Base-by-base conservation (phyloP, 2,797 vertebrate species). In the Mionectes olivaceus region DNA sequence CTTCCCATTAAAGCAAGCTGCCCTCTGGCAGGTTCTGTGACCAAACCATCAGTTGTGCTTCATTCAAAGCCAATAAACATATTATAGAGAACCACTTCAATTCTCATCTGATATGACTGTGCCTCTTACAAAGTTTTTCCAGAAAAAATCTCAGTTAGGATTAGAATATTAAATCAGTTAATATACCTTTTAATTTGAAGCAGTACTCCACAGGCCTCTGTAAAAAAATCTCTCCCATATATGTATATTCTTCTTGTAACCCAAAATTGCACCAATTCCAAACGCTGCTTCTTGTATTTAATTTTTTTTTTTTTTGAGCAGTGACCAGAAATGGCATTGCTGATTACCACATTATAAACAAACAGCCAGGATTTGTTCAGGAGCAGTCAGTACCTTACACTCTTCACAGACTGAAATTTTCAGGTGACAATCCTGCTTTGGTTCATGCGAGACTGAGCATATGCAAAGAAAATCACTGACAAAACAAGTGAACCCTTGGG, bases 11-110 rank as follows among this genome's bases (percentile, higher is more conserved):
- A 97, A 94, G 97, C 91, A 96, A 97, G 94, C 94, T 95, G 95
- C 96, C 97, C 97, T 97, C 94, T 95, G 95, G 97, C 96, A 97
- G 95, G 78, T 95, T 88, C 95, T 95, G 96, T 97, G 97, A 98
- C 97, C 96, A 97, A 97, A 94, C 89, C 96, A 97, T 95, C 95
- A 93, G 97, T 83, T 97, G 96, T 96, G 95, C 93, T 97, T 95
- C 92, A 83, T 91, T 97, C 95, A 96, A 87, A 96, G 91, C 93
- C 97, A 95, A 95, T 96, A 88, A 94, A 96, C 83, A 83, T 87
- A 93, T 87, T 95, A 94, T 71, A 92, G 59, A 92, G 95, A 96
- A 94, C 85, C 75, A 80, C 74, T 96, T 94, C 69, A 70, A 95
- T 95, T 97, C 95, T 91, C 85, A 96, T 94, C 96, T 93, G 96